phyloP scores from a whole-genome alignment of 2,113 vertebrate genomes.

The Orientallactaga bullata region DNA sequence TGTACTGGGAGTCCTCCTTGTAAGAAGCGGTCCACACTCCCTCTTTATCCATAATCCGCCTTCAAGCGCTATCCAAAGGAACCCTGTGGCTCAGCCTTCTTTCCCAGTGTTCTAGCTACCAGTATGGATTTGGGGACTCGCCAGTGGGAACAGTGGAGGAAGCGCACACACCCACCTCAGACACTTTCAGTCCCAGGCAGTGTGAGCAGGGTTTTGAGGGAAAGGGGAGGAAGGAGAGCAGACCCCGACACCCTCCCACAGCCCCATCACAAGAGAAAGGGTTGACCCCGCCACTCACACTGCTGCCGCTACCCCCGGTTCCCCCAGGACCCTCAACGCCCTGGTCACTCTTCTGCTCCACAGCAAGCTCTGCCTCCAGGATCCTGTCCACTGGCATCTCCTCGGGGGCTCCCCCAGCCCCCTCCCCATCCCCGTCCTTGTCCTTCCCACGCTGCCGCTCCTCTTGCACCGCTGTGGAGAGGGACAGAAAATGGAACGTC shows the following conservation, averaged over 20 bases:
- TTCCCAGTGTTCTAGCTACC: neutral
- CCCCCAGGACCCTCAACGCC: constrained; percentile 91
- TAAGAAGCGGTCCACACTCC: neutral
- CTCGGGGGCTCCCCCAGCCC: constrained; percentile 92
- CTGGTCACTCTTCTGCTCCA: constrained; percentile 96
- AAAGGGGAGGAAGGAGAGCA: neutral
- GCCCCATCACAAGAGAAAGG: neutral
- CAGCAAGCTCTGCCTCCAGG: constrained; percentile 94
- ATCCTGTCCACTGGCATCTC: constrained; percentile 98
- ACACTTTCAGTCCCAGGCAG: neutral
- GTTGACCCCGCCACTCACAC: constrained; percentile 73
- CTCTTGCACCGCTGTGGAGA: constrained; percentile 92
- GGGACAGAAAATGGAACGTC: constrained; percentile 44
- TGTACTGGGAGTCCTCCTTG: neutral
- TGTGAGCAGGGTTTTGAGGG: neutral
- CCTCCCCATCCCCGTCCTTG: constrained; percentile 90
- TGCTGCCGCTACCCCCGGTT: constrained; percentile 91
- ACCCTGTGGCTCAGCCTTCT: neutral
- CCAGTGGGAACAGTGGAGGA: neutral
- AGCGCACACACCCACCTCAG: constrained; percentile 13
- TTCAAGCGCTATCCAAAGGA: neutral
- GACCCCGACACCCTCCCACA: neutral
- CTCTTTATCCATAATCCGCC: neutral
- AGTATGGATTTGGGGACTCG: neutral
- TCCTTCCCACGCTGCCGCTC: constrained; percentile 95